These are phyloP conservation scores for Leistus spinibarbis DNA, from an alignment of 2,888 invertebrate genomes.

Conservation along the genomic window DNA sequence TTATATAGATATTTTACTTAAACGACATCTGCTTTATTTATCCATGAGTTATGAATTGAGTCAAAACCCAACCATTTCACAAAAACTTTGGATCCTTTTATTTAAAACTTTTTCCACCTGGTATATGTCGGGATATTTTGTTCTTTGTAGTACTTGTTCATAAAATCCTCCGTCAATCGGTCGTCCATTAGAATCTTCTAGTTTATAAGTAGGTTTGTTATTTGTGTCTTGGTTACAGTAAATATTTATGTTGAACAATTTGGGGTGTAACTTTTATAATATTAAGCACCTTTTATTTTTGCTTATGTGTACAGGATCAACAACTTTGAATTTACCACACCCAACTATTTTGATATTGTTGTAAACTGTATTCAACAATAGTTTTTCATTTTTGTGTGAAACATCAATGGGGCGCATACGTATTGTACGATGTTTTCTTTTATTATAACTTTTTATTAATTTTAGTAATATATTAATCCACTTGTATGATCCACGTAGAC, in stretches of 20 bases:
- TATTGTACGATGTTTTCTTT: conserved; percentile 50
- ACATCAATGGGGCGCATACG: conserved; percentile 49
- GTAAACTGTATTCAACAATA: conserved; percentile 43
- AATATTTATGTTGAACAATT: conserved; percentile 52
- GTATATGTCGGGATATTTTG: no score
- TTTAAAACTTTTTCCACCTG: no score
- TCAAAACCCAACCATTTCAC: no score
- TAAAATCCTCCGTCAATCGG: no score
- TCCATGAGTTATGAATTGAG: no score
- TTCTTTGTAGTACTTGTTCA: no score
- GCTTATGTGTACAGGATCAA: conserved; percentile 49
- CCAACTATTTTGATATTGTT: conserved; percentile 45
- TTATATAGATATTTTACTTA: no score
- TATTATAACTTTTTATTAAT: conserved; percentile 46
- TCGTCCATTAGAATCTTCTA: conserved; percentile 45
- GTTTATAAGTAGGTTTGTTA: conserved; percentile 48
- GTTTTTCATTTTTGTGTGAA: conserved; percentile 46
- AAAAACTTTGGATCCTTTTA: no score
- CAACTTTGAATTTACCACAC: conserved; percentile 45
- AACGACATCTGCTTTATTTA: no score
- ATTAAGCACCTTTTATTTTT: conserved; percentile 48
- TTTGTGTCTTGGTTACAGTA: conserved; percentile 46
- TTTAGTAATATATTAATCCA: conserved; percentile 43
- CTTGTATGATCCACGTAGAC: conserved; percentile 47
- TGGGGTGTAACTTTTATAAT: conserved; percentile 50